A percentile compares a stretch with the other conserved stretches of the same genome.
Evolutionary conservation across 2,888 invertebrate species (phyloP).

Genomic region (Lutraria lutraria): DNA sequence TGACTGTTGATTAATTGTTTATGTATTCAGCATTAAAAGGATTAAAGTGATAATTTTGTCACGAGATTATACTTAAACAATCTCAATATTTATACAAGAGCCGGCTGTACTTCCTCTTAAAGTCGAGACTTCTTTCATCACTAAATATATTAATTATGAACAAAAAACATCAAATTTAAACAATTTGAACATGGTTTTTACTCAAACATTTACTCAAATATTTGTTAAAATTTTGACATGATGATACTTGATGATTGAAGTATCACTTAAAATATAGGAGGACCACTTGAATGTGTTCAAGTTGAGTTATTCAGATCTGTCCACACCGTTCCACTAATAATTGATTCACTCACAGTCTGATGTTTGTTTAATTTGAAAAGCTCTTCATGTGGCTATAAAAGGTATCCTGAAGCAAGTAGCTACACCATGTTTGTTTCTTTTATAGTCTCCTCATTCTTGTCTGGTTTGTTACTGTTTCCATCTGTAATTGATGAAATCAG

Average conservation of each 20-base stretch:
- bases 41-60: slow-evolving; percentile 13
- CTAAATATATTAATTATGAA: neutral
- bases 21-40: slow-evolving; percentile 5
- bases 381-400: slow-evolving; percentile 17
- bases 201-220: neutral
- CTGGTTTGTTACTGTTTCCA: neutral
- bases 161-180: neutral
- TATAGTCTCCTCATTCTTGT: neutral
- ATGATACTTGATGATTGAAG: neutral
- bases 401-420: neutral
- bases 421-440: neutral
- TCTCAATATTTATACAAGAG: neutral
- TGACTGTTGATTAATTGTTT: slow-evolving; percentile 21
- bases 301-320: slow-evolving; percentile 11
- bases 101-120: slow-evolving; percentile 16
- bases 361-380: neutral
- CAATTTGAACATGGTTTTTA: neutral
- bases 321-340: neutral
- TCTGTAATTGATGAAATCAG: slow-evolving; percentile 1
- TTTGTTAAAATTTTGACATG: neutral
- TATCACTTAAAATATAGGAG: slow-evolving; percentile 2
- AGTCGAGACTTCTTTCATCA: neutral
- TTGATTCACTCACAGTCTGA: neutral
- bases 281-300: slow-evolving; percentile 15
- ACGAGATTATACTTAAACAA: neutral